Evolutionary conservation across 92 coral and sea anemone genomes (phyloP), one percentile per base, ranked within the genome.

Genomic region (Pocillopora grandis): DNA sequence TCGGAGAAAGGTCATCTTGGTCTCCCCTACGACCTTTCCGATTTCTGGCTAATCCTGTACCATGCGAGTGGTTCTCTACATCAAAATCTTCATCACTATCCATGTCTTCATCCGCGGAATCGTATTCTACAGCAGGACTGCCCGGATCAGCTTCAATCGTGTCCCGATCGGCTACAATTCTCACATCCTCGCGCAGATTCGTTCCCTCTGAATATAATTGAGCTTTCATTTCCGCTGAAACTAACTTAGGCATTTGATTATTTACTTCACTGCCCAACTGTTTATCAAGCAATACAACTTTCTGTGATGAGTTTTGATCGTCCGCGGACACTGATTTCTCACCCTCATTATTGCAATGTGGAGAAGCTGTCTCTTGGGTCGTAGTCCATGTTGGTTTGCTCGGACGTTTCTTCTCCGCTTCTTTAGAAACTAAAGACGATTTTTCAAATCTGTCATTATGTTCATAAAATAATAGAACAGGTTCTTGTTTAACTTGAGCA

Each of bases 1-100:
- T 97, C 49, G 99, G 99, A 35, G 88, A 85, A 89, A 97, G 93
- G 91, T 97, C 99, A 62, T 97, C 99, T 35, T 90, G 80, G 37
- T 97, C 99, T 15, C 99, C 95, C 66, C 95, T 89, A 80, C 99
- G 72, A 16, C 99, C 99, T 58, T 97, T 97, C 37, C 99, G 93
- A 72, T 90, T 91, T 62, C 92, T 90, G 21, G 84, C 86, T 10
- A 82, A 76, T n/a, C 85, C 90, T 68, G 92, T 89, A 21, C 87
- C 96, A 58, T 89, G 91, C 12, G 75, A 80, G 9, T 80, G 92
- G 74, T 72, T 87, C 7, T 94, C 99, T 66, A 87, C 96, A 42
- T 96, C 98, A 79, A 85, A 92, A 73, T 91, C 94, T 10, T 96
- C 98, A 37, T 93, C 94, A 77, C 94, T 92, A 65, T 95, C 98